A percentile compares a stretch with the other conserved stretches of the same genome.
These are phyloP conservation scores for Agrochola macilenta DNA, from an alignment of 2,888 invertebrate species.

Conservation along the genomic window DNA sequence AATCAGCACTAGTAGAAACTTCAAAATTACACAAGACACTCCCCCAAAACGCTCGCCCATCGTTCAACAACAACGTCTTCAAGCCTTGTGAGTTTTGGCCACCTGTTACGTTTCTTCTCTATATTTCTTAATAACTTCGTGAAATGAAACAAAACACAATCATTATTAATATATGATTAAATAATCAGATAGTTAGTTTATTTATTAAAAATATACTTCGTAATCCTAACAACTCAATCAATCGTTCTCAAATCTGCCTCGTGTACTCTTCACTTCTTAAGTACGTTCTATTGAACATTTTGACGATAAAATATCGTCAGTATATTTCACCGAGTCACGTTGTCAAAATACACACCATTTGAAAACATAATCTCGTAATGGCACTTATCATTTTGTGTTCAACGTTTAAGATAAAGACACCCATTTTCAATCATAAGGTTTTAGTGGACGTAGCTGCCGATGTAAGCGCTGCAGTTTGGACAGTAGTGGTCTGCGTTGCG, in stretches of 20 bases:
- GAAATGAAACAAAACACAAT: conserved; percentile 27
- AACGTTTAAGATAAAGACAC: background rate
- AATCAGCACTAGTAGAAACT: no score
- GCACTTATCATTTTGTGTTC: background rate
- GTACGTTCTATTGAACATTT: background rate
- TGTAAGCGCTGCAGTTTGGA: conserved; percentile 88
- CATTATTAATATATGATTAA: background rate
- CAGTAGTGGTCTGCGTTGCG: conserved; percentile 90
- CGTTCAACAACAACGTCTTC: background rate
- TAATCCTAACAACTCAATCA: conserved; percentile 5
- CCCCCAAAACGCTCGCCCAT: background rate
- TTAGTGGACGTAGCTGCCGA: conserved; percentile 84
- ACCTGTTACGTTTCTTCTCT: background rate
- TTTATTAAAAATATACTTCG: conserved; percentile 3
- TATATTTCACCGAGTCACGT: background rate
- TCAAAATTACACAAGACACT: no score
- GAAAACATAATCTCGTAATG: background rate
- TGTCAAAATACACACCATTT: background rate
- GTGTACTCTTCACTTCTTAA: background rate
- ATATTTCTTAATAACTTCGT: background rate
- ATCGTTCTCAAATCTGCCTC: conserved; percentile 8
- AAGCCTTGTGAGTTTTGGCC: background rate
- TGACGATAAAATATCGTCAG: background rate
- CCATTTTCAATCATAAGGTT: background rate
- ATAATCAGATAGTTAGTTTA: conserved; percentile 20